These are phyloP conservation scores for Xyrichtys novacula DNA, from an alignment of 2,797 vertebrate species.

Conservation along the genomic window DNA sequence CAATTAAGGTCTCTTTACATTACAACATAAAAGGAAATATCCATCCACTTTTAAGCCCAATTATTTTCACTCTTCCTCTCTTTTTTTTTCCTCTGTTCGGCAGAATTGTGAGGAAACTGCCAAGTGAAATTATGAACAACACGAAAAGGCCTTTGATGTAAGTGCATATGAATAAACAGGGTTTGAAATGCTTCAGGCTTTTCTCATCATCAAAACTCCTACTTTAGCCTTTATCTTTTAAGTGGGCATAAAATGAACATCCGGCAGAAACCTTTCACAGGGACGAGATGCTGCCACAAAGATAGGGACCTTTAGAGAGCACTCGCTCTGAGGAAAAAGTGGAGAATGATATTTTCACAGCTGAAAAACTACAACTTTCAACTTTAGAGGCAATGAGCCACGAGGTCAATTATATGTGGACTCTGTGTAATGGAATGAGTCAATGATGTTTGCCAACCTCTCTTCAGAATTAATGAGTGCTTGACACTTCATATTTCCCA, in stretches of 20 bases:
- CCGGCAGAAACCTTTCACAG: constrained; percentile 42
- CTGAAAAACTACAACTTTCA: constrained; percentile 55
- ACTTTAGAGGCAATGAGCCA: constrained; percentile 63
- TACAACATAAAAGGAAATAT: constrained; percentile 65
- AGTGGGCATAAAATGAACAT: constrained; percentile 57
- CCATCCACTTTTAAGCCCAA: constrained; percentile 58
- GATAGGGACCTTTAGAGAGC: constrained; percentile 37
- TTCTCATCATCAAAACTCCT: constrained; percentile 58
- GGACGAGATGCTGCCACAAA: constrained; percentile 27
- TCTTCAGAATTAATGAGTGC: constrained; percentile 76
- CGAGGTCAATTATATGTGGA: constrained; percentile 78
- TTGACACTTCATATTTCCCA: constrained; percentile 81
- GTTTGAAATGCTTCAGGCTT: constrained; percentile 64
- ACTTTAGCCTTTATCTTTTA: constrained; percentile 61
- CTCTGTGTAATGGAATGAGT: constrained; percentile 78
- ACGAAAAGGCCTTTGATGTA: constrained; percentile 74
- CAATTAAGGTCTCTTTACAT: constrained; percentile 67
- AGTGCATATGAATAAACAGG: constrained; percentile 64
- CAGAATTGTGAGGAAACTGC: constrained; percentile 56
- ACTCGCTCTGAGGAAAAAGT: not conserved
- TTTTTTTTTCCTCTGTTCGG: constrained; percentile 28
- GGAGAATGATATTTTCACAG: constrained; percentile 2
- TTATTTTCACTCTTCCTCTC: constrained; percentile 40
- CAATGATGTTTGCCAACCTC: constrained; percentile 75
- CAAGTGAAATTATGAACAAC: constrained; percentile 69